phyloP scores from a whole-genome alignment of 2,113 vertebrate genomes.

The Heteronetta atricapilla region DNA sequence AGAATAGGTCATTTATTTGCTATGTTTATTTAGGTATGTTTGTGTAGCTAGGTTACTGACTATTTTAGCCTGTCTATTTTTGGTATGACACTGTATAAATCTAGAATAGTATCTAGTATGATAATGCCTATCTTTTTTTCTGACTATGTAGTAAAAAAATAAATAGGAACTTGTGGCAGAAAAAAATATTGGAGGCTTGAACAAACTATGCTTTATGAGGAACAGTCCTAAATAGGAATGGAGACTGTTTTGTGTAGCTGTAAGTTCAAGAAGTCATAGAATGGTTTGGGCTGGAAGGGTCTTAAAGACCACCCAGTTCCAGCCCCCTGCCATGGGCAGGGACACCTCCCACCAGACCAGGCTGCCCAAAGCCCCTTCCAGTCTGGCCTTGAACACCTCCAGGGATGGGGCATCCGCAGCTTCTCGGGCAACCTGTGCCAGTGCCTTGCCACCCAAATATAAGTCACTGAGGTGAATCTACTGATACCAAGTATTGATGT shows the following conservation, averaged over 20 bases:
- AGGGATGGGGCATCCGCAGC: no score
- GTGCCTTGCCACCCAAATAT: no score
- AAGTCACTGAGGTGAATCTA: background rate
- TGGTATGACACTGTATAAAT: background rate
- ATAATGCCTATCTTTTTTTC: background rate
- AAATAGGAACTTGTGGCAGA: background rate
- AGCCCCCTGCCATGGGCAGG: no score
- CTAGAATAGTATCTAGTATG: background rate
- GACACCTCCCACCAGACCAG: no score
- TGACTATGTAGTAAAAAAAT: background rate
- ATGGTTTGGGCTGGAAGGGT: no score
- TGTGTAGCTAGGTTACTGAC: slow-evolving; percentile 4
- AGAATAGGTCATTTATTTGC: background rate
- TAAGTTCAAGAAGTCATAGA: background rate
- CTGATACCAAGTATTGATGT: background rate
- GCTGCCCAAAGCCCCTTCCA: no score
- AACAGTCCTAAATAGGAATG: background rate
- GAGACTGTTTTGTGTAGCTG: background rate
- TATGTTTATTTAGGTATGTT: slow-evolving; percentile 11
- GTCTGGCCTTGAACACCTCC: no score
- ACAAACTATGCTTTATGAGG: background rate
- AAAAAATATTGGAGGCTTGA: background rate
- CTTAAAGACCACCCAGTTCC: no score
- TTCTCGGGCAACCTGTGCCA: no score
- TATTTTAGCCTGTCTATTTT: background rate